Evolutionary conservation across 2,888 invertebrate genomes (phyloP).

Genomic region (Cantharis rustica): DNA sequence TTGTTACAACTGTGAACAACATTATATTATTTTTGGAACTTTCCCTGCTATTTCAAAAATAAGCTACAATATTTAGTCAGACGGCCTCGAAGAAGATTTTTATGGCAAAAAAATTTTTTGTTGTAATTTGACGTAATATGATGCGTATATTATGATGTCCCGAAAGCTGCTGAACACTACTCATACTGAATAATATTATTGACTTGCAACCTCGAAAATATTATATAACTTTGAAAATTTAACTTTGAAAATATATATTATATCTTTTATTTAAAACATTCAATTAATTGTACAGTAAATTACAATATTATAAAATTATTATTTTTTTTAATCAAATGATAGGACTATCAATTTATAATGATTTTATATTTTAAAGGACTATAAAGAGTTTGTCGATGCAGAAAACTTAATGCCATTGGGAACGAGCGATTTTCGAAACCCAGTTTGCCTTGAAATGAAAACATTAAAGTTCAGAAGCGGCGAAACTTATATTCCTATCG

Average conservation of each 20-base stretch:
- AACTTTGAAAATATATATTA: not conserved
- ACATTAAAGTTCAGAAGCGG: slow-evolving; percentile 63
- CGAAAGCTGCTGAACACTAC: not conserved
- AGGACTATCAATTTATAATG: not conserved
- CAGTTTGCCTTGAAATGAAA: slow-evolving; percentile 81
- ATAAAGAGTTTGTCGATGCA: slow-evolving; percentile 89
- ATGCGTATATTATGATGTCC: too few relatives aligned
- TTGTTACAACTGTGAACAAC: too few relatives aligned
- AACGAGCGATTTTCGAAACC: slow-evolving; percentile 82
- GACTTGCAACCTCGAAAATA: not conserved
- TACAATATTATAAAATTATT: not conserved
- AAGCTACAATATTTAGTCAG: too few relatives aligned
- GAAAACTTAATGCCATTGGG: slow-evolving; percentile 86
- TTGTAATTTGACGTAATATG: too few relatives aligned
- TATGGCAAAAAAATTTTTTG: too few relatives aligned
- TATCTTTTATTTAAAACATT: not conserved
- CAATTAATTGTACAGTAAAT: not conserved
- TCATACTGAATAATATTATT: not conserved
- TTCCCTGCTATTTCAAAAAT: too few relatives aligned
- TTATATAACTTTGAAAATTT: too few relatives aligned
- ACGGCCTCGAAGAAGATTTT: too few relatives aligned
- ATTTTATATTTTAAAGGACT: slow-evolving; percentile 65
- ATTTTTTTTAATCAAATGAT: not conserved
- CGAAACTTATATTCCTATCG: slow-evolving; percentile 38
- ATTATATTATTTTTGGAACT: too few relatives aligned